Conservation (phyloP, 2,797 vertebrate genomes). For the Poeciliopsis gracilis region DNA sequence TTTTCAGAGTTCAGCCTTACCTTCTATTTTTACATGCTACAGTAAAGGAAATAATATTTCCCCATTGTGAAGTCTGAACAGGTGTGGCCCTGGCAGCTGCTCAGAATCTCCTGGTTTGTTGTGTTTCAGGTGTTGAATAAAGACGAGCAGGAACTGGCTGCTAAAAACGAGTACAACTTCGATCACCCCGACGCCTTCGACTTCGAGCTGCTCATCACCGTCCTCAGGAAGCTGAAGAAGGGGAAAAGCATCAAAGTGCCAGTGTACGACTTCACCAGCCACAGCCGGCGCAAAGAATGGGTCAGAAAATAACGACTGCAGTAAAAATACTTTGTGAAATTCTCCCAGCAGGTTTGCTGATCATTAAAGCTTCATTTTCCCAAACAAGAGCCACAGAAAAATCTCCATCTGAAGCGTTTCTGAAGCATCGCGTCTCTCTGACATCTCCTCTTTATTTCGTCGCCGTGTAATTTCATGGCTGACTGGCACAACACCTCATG, state of each 20-base stretch:
- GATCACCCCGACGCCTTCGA: slow-evolving; percentile 92
- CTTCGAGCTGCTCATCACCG: slow-evolving; percentile 87
- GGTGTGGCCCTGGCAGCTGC: background rate
- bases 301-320: slow-evolving; percentile 61
- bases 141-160: slow-evolving; percentile 86
- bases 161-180: slow-evolving; percentile 89
- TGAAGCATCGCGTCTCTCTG: slow-evolving; percentile 23
- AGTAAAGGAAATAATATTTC: background rate
- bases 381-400: slow-evolving; percentile 22
- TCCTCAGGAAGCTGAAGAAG: slow-evolving; percentile 89
- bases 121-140: slow-evolving; percentile 83
- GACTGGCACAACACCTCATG: slow-evolving; percentile 47
- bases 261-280: slow-evolving; percentile 87
- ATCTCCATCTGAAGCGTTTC: slow-evolving; percentile 6
- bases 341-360: slow-evolving; percentile 8
- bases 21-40: background rate
- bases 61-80: background rate
- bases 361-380: slow-evolving; percentile 39
- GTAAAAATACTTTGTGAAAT: background rate
- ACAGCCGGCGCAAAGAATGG: slow-evolving; percentile 90
- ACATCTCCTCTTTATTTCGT: slow-evolving; percentile 49
- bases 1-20: background rate
- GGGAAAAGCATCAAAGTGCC: slow-evolving; percentile 92
- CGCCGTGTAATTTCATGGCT: slow-evolving; percentile 76
- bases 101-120: background rate